Evolutionary conservation across 2,797 vertebrate genomes (phyloP).

Genomic region (Mormyrus proboscirostris): DNA sequence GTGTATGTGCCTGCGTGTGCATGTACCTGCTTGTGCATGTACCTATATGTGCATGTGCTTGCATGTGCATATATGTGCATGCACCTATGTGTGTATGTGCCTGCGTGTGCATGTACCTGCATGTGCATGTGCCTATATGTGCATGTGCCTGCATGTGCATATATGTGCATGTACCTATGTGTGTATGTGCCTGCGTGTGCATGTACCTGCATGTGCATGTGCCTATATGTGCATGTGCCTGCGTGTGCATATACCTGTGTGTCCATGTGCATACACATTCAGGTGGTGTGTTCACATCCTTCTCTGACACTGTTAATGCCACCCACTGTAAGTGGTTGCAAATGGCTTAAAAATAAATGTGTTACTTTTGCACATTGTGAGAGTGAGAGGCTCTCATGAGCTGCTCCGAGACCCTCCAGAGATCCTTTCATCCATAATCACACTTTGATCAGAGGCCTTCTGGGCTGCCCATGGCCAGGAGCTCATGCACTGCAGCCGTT

Average conservation of each 20-base stretch:
- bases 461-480: background rate
- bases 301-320: background rate
- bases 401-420: background rate
- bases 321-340: background rate
- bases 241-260: background rate
- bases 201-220: no score
- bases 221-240: no score
- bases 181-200: no score
- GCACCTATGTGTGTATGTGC: no score
- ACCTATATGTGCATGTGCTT: no score
- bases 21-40: no score
- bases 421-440: constrained; percentile 20
- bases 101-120: no score
- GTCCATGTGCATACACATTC: background rate
- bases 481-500: background rate
- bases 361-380: background rate
- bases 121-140: no score
- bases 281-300: background rate
- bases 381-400: background rate
- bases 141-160: no score
- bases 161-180: no score
- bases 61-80: no score
- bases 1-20: background rate
- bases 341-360: constrained; percentile 2
- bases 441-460: background rate